phyloP scores from a whole-genome alignment of 2,797 vertebrate species.

The Gymnoscopelus braueri region DNA sequence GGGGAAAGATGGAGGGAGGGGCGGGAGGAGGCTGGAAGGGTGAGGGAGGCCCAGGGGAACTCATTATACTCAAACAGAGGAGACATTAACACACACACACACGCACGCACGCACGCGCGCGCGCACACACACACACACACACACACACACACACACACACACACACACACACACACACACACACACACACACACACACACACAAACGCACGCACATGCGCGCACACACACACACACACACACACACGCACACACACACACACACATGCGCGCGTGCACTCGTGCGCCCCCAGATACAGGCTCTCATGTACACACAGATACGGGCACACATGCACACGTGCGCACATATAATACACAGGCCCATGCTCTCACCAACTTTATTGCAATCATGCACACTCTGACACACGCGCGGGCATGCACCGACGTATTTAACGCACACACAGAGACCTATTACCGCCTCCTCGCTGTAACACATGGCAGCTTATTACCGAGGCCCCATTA shows the following conservation, averaged over 20 bases:
- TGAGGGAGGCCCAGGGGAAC: conserved; percentile 68
- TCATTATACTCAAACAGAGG: conserved; percentile 73
- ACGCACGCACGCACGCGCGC: conserved; percentile 40
- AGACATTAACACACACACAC: conserved; percentile 56
- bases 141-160: conserved; percentile 22
- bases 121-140: conserved; percentile 20
- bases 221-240: conserved; percentile 11
- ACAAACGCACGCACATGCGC: conserved; percentile 21
- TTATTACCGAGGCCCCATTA: conserved; percentile 59
- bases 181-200: conserved; percentile 28
- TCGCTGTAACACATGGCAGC: conserved; percentile 50
- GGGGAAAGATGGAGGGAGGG: conserved; percentile 39
- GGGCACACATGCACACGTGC: conserved; percentile 43
- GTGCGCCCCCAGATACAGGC: conserved; percentile 32
- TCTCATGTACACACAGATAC: conserved; percentile 20
- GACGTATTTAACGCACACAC: conserved; percentile 65
- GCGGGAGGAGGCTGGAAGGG: conserved; percentile 39
- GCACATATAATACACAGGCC: conserved; percentile 7
- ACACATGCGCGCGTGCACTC: conserved; percentile 22
- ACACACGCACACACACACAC: conserved; percentile 9
- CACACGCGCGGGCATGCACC: conserved; percentile 10
- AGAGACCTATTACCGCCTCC: conserved; percentile 64
- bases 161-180: conserved; percentile 28
- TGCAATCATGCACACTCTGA: not conserved
- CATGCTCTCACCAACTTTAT: too few species aligned